phyloP scores from a whole-genome alignment of 2,888 invertebrate genomes.

The Drosophila kuntzei region DNA sequence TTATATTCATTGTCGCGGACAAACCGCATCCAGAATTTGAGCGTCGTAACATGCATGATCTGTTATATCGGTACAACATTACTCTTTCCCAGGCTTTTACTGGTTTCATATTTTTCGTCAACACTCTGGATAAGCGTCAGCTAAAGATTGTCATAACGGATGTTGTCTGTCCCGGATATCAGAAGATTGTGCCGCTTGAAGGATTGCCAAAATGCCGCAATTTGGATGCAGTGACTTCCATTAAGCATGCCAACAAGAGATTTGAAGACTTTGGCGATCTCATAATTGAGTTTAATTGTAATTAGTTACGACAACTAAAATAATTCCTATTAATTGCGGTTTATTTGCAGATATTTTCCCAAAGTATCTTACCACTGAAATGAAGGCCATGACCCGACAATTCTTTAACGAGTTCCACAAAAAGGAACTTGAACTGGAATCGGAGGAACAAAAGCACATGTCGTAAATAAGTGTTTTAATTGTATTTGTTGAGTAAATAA shows the following conservation, averaged over 20 bases:
- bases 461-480: slow-evolving; percentile 7
- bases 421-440: slow-evolving; percentile 53
- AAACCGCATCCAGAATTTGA: slow-evolving; percentile 89
- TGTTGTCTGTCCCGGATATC: slow-evolving; percentile 89
- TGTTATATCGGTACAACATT: slow-evolving; percentile 88
- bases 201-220: slow-evolving; percentile 89
- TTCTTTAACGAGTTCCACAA: slow-evolving; percentile 64
- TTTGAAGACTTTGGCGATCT: slow-evolving; percentile 88
- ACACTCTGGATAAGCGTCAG: slow-evolving; percentile 90
- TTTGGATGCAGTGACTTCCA: slow-evolving; percentile 86
- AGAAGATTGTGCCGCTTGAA: slow-evolving; percentile 90
- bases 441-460: slow-evolving; percentile 46
- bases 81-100: slow-evolving; percentile 90
- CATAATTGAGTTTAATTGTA: slow-evolving; percentile 88
- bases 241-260: slow-evolving; percentile 86
- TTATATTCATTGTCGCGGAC: slow-evolving; percentile 91
- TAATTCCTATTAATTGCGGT: not conserved
- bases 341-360: slow-evolving; percentile 85
- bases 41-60: slow-evolving; percentile 88
- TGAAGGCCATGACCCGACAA: slow-evolving; percentile 83
- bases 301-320: not conserved
- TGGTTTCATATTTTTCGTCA: slow-evolving; percentile 89
- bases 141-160: slow-evolving; percentile 90
- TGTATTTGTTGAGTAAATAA: slow-evolving; percentile 24
- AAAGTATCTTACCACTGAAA: slow-evolving; percentile 85